phyloP scores from a whole-genome alignment of 2,113 vertebrate species.

The Eolophus roseicapilla region DNA sequence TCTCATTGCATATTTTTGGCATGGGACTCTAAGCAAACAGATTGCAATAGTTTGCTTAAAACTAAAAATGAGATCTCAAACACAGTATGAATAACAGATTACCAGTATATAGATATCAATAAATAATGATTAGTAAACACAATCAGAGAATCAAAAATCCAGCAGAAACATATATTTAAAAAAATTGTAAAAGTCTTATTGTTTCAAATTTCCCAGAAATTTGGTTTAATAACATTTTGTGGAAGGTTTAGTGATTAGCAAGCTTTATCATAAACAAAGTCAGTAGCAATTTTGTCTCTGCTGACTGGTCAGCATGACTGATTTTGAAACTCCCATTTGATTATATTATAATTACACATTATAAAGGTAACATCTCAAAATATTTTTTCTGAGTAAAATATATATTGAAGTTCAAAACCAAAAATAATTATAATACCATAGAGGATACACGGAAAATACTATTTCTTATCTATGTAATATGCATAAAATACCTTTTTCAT shows the following conservation, averaged over 20 bases:
- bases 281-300: background rate
- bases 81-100: background rate
- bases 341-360: background rate
- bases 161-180: background rate
- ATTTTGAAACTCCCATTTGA: background rate
- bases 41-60: background rate
- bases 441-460: background rate
- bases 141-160: background rate
- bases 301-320: background rate
- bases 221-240: background rate
- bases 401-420: background rate
- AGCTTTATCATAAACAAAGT: background rate
- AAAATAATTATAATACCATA: background rate
- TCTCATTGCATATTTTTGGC: background rate
- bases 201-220: background rate
- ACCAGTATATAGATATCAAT: background rate
- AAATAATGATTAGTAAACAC: background rate
- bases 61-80: background rate
- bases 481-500: background rate
- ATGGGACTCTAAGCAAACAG: background rate
- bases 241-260: background rate
- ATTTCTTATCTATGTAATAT: background rate
- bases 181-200: background rate
- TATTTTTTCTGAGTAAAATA: background rate
- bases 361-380: background rate